These are phyloP conservation scores for Erpetoichthys calabaricus DNA, from an alignment of 2,797 vertebrate genomes.

Conservation along the genomic window DNA sequence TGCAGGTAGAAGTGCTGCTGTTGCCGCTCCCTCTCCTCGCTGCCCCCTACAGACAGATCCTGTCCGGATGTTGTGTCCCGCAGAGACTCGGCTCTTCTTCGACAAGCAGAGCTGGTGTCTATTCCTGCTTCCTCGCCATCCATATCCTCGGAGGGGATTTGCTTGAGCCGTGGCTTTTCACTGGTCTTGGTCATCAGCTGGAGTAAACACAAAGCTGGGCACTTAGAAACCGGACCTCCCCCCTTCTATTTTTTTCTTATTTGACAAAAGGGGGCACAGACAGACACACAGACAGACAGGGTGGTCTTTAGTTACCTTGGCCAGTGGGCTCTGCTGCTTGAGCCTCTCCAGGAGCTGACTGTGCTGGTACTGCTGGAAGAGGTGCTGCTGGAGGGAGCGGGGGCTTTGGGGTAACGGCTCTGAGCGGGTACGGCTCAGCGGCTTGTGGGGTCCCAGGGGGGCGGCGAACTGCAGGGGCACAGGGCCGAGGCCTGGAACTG, in stretches of 20 bases:
- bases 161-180: constrained; percentile 76
- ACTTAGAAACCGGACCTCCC: neutral
- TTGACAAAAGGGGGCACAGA: neutral
- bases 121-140: constrained; percentile 58
- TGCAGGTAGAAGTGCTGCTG: constrained; percentile 8
- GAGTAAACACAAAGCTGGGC: neutral
- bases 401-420: constrained; percentile 79
- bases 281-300: neutral
- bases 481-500: constrained; percentile 60
- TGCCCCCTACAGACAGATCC: constrained; percentile 13
- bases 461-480: constrained; percentile 49
- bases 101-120: constrained; percentile 33
- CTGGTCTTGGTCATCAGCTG: constrained; percentile 68
- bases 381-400: constrained; percentile 53
- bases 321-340: constrained; percentile 71
- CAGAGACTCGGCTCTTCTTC: constrained; percentile 32
- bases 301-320: constrained; percentile 45
- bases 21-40: constrained; percentile 28
- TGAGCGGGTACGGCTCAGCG: constrained; percentile 79
- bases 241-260: neutral
- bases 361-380: constrained; percentile 69
- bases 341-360: constrained; percentile 66
- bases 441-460: constrained; percentile 64
- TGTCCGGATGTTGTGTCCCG: constrained; percentile 37
- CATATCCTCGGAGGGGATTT: constrained; percentile 89